A percentile compares a stretch with the other conserved stretches of the same genome.
Conservation (phyloP, 2,113 vertebrate genomes). For the Daphoenositta chrysoptera region DNA sequence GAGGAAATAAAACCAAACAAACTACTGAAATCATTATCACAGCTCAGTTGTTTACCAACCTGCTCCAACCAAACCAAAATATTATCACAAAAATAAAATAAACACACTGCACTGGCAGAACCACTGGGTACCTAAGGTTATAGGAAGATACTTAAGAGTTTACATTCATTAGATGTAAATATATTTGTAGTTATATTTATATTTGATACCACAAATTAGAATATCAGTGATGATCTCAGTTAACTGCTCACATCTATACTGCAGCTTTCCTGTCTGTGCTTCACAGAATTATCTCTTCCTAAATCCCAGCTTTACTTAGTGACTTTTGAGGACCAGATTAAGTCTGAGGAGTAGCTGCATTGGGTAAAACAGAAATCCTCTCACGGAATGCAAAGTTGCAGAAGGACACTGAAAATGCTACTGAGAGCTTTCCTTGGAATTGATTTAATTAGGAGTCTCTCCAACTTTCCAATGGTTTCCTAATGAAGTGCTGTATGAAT, state of each 20-base stretch:
- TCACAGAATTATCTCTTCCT: not conserved
- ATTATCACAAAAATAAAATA: not conserved
- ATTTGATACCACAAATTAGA: not conserved
- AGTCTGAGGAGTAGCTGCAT: not conserved
- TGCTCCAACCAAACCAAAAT: not conserved
- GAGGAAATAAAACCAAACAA: slow-evolving; percentile 22
- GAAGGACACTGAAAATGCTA: slow-evolving; percentile 35
- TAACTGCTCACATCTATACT: not conserved
- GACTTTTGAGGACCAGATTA: not conserved
- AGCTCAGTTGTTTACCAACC: not conserved
- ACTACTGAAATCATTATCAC: not conserved
- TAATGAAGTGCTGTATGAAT: slow-evolving; percentile 31
- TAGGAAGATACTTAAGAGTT: not conserved
- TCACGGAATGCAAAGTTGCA: not conserved
- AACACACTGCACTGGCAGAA: not conserved
- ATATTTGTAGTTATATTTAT: not conserved
- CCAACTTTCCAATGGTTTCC: slow-evolving; percentile 47
- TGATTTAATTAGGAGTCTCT: slow-evolving; percentile 61
- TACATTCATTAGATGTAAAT: not conserved
- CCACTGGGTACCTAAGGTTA: not conserved
- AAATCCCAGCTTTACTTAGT: not conserved
- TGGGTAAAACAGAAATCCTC: slow-evolving; percentile 16
- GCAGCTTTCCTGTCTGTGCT: not conserved
- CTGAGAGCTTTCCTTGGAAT: slow-evolving; percentile 50
- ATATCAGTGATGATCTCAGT: not conserved